Conservation (phyloP, 2,113 vertebrate species). For the Oryzias curvinotus region DNA sequence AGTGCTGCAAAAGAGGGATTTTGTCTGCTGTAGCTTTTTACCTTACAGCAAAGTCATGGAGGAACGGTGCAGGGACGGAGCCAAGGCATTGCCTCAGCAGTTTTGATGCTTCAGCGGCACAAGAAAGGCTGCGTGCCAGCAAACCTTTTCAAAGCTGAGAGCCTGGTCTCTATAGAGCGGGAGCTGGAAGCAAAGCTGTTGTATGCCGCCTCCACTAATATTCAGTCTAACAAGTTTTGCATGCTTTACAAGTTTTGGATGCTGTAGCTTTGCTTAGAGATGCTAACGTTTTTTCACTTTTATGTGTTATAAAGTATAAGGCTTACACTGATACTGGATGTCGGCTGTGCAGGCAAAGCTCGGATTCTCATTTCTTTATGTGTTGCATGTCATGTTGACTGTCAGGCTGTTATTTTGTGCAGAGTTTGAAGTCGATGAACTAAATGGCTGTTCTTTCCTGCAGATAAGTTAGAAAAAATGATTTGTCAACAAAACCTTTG, state of each 20-base stretch:
- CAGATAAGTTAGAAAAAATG: conserved; percentile 4
- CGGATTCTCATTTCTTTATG: not conserved
- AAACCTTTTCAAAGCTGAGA: conserved; percentile 31
- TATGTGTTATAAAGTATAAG: too few relatives aligned
- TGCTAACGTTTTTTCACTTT: too few relatives aligned
- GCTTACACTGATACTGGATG: too few relatives aligned
- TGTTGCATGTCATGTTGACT: conserved; percentile 1
- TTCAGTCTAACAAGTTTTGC: too few relatives aligned
- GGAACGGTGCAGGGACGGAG: conserved; percentile 17
- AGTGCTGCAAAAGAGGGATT: conserved; percentile 23
- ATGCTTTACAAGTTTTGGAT: too few relatives aligned
- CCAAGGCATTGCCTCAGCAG: conserved; percentile 44
- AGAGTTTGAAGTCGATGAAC: conserved; percentile 36
- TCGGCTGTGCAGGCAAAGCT: not conserved
- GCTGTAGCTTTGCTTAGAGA: too few relatives aligned
- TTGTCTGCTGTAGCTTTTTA: conserved; percentile 30
- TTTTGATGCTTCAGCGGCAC: conserved; percentile 15
- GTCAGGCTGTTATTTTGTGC: conserved; percentile 9
- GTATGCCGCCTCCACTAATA: too few relatives aligned
- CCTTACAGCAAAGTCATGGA: conserved; percentile 18
- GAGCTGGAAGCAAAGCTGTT: not conserved
- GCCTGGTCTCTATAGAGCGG: conserved; percentile 7
- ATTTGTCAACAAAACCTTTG: conserved; percentile 26
- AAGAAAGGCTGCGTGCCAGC: conserved; percentile 28
- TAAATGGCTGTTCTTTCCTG: conserved; percentile 40